Conservation (phyloP, 2,113 vertebrate genomes). For the Lepus americanus region DNA sequence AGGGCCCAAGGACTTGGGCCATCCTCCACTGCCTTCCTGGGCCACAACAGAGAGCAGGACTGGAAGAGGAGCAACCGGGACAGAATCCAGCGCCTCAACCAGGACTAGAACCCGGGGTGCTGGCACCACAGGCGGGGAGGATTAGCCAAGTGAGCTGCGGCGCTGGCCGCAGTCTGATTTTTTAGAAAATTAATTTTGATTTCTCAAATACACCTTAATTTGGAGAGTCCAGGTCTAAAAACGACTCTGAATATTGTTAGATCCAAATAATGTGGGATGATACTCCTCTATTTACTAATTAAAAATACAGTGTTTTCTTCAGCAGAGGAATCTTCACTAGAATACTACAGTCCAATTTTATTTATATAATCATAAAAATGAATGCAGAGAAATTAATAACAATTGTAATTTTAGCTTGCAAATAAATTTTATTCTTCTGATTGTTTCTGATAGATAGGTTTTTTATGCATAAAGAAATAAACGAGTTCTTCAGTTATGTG, state of each 20-base stretch:
- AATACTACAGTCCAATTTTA: not conserved
- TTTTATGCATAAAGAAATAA: not conserved
- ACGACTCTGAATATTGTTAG: not conserved
- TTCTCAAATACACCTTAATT: not conserved
- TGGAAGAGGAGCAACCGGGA: too few relatives aligned
- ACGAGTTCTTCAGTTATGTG: not conserved
- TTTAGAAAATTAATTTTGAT: not conserved
- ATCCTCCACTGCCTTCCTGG: too few relatives aligned
- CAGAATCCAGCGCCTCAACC: too few relatives aligned
- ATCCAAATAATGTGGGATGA: not conserved
- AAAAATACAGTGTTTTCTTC: constrained; percentile 25
- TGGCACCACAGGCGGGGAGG: too few relatives aligned
- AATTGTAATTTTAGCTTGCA: not conserved
- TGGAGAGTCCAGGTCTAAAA: not conserved
- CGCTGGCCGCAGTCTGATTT: too few relatives aligned
- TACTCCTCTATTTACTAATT: not conserved
- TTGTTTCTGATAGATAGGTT: not conserved
- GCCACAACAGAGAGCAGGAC: too few relatives aligned
- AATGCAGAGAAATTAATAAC: not conserved
- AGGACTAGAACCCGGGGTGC: too few relatives aligned
- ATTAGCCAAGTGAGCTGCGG: too few relatives aligned
- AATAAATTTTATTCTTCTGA: constrained; percentile 8
- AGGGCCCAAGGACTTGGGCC: too few relatives aligned
- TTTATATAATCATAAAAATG: not conserved
- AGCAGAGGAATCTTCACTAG: not conserved